These are phyloP conservation scores for Xiphophorus birchmanni DNA, from an alignment of 2,797 vertebrate species.

Conservation along the genomic window DNA sequence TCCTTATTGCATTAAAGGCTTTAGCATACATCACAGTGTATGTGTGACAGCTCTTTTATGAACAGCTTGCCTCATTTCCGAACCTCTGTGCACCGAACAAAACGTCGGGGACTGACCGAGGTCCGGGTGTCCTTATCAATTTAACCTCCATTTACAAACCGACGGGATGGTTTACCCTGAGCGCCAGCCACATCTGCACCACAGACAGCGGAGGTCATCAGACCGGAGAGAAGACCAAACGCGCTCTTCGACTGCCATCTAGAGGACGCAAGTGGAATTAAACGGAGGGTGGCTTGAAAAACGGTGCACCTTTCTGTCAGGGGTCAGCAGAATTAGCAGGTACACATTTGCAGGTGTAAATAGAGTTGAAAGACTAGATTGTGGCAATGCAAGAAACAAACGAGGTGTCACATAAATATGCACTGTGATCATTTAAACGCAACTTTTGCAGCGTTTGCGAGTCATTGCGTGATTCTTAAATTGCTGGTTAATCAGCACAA, in stretches of 20 bases:
- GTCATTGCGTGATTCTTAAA: neutral
- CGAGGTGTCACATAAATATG: neutral
- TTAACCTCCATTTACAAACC: conserved; percentile 71
- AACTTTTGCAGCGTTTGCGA: too few species aligned
- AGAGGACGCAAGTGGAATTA: conserved; percentile 47
- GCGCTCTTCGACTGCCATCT: conserved; percentile 78
- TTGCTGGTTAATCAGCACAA: neutral
- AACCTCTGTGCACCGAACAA: conserved; percentile 54
- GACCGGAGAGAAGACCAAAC: conserved; percentile 34
- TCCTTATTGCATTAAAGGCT: neutral
- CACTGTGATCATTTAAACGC: too few species aligned
- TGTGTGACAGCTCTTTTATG: conserved; percentile 17
- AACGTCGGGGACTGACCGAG: conserved; percentile 62
- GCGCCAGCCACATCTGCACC: conserved; percentile 30
- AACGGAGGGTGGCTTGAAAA: neutral
- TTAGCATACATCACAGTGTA: conserved; percentile 14
- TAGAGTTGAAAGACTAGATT: neutral
- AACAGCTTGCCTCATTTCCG: conserved; percentile 28
- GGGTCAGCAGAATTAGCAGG: neutral
- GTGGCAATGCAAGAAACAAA: neutral
- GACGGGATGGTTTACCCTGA: conserved; percentile 62
- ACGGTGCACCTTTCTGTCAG: neutral
- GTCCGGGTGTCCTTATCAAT: conserved; percentile 69
- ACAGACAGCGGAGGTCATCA: conserved; percentile 39
- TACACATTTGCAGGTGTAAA: neutral